A percentile compares a stretch with the other conserved stretches of the same genome.
Conservation (phyloP, 2,797 vertebrate species). For the Cyclopterus lumpus region DNA sequence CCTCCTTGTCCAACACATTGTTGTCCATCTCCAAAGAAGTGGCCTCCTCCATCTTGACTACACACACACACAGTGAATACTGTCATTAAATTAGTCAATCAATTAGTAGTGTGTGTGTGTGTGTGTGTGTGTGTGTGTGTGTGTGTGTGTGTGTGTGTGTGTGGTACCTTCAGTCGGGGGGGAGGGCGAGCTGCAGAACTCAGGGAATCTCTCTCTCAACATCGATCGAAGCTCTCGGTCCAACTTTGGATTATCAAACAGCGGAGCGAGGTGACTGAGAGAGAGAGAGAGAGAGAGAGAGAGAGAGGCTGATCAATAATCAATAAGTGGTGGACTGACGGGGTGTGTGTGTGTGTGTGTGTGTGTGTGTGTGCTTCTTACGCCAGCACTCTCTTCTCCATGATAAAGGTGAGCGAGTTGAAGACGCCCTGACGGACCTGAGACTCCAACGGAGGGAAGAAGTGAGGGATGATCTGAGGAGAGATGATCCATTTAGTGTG, state of each 20-base stretch:
- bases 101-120: no score
- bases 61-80: neutral
- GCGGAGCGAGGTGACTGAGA: constrained; percentile 90
- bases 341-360: neutral
- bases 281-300: neutral
- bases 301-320: neutral
- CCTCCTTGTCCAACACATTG: constrained; percentile 94
- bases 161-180: constrained; percentile 92
- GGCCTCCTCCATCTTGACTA: constrained; percentile 94
- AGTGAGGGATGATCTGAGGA: constrained; percentile 94
- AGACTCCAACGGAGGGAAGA: constrained; percentile 91
- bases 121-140: neutral
- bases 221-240: constrained; percentile 96
- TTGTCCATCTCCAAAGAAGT: constrained; percentile 94
- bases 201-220: constrained; percentile 95
- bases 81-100: no score
- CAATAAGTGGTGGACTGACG: neutral
- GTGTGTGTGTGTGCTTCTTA: constrained; percentile 77
- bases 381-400: constrained; percentile 98
- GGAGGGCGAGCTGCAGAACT: constrained; percentile 95
- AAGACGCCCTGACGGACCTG: constrained; percentile 95
- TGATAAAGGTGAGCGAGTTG: constrained; percentile 96
- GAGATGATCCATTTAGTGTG: neutral
- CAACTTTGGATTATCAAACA: constrained; percentile 98
- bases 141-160: neutral